Base-by-base conservation (phyloP, 2,888 invertebrate species). In the Cataglyphis rosenhaueri region DNA sequence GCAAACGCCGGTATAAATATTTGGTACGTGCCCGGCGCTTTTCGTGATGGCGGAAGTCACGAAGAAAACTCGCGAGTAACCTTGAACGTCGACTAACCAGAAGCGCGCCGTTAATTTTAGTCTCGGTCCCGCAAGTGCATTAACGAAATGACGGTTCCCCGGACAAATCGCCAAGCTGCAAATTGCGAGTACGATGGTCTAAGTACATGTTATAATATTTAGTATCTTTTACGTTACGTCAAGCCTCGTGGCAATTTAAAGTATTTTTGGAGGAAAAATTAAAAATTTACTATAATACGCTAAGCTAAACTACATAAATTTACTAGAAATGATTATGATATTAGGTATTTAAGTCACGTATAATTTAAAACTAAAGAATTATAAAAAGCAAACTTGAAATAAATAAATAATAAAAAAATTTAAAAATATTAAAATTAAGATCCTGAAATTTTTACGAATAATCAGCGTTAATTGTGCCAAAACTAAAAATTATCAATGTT, bases 1-100 rank as follows among this genome's bases (percentile, higher is more conserved):
- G 55, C 71, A 75, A 84, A 83, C 85, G n/a, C 0, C 5, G 32
- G 38, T 48, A 85, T 86, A 87, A 87, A 88, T 82, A 85, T 85
- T 85, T 82, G 78, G 71, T 71, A 38, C 74, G 57, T 57, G 61
- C 66, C 32, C 35, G 18, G 38, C 25, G 12, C 62, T 35, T 59
- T 25, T 52, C 59, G 35, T 76, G 35, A 35, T 62, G n/a, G 61
- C 48, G 12, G 5, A 79, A 79, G 3, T 57, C 57, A 79, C 75
- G 52, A 52, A 8, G n/a, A 48, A 48, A 52, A 52, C 65, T 55
- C 75, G 57, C 21, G 68, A 68, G 48, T 48, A 81, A 82, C 79
- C 85, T 75, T 76, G 83, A 82, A 79, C 48, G 55, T n/a, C 35
- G 35, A 6, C 25, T 25, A 52, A 21, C 64, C 48, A 65, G 57